phyloP scores from a whole-genome alignment of 2,113 vertebrate genomes.

The Cryptomyrus ogoouensis region DNA sequence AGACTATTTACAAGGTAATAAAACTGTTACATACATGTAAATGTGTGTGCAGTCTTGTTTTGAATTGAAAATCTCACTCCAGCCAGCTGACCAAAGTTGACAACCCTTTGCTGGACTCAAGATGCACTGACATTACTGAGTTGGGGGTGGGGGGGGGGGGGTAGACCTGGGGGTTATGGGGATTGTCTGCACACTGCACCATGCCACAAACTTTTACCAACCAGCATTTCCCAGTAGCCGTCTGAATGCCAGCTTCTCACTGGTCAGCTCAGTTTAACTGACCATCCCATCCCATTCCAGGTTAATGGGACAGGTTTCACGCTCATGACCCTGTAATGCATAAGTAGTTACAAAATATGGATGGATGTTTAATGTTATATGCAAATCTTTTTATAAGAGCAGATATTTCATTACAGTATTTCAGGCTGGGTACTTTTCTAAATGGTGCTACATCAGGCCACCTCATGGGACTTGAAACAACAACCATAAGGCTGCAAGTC shows the following conservation, averaged over 20 bases:
- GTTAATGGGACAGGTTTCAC: not conserved
- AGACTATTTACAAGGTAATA: not conserved
- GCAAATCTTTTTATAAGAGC: not conserved
- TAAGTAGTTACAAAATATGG: not conserved
- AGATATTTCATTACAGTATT: not conserved
- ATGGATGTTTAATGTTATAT: not conserved
- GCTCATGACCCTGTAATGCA: not conserved
- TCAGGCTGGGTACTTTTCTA: not conserved
- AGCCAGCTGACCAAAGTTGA: not conserved
- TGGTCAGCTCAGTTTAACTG: not conserved
- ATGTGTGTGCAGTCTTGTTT: not conserved
- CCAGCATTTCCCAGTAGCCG: not conserved
- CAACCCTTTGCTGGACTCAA: not conserved
- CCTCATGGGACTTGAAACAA: not conserved
- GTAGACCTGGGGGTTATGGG: not conserved
- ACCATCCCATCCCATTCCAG: not conserved
- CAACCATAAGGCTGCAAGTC: not conserved
- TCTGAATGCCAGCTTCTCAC: not conserved
- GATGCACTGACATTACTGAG: not conserved
- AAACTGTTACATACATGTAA: not conserved
- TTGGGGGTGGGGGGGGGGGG: not conserved
- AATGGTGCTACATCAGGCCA: not conserved
- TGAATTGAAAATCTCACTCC: not conserved
- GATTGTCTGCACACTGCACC: not conserved
- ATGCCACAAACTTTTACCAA: not conserved